Base-by-base conservation (phyloP, 2,113 vertebrate species). In the Cyphomyrus discorhynchus region DNA sequence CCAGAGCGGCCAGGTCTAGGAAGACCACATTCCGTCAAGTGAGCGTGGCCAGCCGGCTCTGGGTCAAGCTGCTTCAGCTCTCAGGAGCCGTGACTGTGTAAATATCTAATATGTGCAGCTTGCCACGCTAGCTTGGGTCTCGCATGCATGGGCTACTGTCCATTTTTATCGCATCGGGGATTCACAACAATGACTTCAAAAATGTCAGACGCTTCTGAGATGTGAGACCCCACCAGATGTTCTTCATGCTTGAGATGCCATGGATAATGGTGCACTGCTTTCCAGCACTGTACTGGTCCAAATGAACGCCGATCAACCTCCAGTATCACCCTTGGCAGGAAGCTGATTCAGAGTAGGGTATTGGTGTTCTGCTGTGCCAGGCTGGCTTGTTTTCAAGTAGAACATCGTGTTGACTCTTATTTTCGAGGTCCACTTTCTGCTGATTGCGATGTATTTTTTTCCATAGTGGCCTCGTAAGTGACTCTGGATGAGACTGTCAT, bases 41-140 rank as follows among this genome's bases (percentile, higher is more conserved):
- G 15, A 39, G 77, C 56, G n/a, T 82, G 39, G 31, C 62, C 82
- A 66, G 89, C n/a, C 42, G 21, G 13, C 56, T 31, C 70, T 15
- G 62, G 85, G 27, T 56, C 66, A 45, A 56, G 27, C 19, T 42
- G 24, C 19, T 87, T 87, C 47, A 15, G 42, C 35, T 66, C 89
- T 52, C 17, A 24, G 62, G 86, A 27, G 21, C 89, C 46, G n/a
- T 58, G 42, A 45, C 24, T 27, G n/a, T 85, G 46, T 50, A 90
- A 74, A 90, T 90, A 87, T 87, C 86, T 77, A 46, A 46, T 77
- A 31, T 80, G 89, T 47, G 45, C 5, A n/a, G 45, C 45, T 5
- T 84, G 35, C 82, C 82, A 24, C 15, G 82, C 82, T n/a, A 46
- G 39, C 42, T 21, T 11, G 3, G 8, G 35, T 5, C 21, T 46